Conservation (phyloP, 2,888 invertebrate genomes). For the Coleophora deauratella region DNA sequence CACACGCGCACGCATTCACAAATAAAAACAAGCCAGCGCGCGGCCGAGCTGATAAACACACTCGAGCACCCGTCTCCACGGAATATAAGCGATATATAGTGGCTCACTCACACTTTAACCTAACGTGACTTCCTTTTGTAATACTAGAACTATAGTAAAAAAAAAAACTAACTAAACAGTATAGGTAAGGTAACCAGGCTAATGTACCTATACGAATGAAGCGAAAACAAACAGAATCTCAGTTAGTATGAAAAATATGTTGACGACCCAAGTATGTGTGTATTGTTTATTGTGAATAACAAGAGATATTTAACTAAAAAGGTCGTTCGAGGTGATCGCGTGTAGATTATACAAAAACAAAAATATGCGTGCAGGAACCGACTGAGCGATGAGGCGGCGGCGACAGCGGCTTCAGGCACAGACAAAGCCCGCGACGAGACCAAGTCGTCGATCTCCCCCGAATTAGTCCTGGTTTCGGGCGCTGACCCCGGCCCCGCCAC, state of each 20-base stretch:
- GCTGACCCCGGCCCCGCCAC: conserved; percentile 54
- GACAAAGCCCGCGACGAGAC: conserved; percentile 61
- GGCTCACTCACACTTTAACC: conserved; percentile 16
- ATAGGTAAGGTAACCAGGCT: too few species aligned
- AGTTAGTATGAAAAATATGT: too few species aligned
- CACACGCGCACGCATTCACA: conserved; percentile 62
- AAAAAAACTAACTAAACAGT: too few species aligned
- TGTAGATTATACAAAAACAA: conserved; percentile 32
- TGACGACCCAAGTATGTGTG: too few species aligned
- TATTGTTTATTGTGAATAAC: too few species aligned
- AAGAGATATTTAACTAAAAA: conserved; percentile 28
- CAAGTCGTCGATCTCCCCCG: conserved; percentile 71
- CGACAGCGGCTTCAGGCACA: conserved; percentile 40
- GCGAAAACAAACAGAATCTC: neutral
- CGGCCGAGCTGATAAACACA: conserved; percentile 45
- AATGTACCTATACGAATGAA: neutral
- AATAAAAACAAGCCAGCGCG: conserved; percentile 56
- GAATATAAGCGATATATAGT: conserved; percentile 18
- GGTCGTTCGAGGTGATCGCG: conserved; percentile 22
- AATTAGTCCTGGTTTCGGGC: conserved; percentile 72
- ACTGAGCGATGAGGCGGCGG: conserved; percentile 19
- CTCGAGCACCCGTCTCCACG: conserved; percentile 28
- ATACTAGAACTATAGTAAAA: too few species aligned
- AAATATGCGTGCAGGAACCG: conserved; percentile 33
- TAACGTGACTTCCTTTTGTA: too few species aligned